Evolutionary conservation across 2,113 vertebrate genomes (phyloP), one percentile per base, ranked within the genome.

Genomic region (Notiomystis cincta): DNA sequence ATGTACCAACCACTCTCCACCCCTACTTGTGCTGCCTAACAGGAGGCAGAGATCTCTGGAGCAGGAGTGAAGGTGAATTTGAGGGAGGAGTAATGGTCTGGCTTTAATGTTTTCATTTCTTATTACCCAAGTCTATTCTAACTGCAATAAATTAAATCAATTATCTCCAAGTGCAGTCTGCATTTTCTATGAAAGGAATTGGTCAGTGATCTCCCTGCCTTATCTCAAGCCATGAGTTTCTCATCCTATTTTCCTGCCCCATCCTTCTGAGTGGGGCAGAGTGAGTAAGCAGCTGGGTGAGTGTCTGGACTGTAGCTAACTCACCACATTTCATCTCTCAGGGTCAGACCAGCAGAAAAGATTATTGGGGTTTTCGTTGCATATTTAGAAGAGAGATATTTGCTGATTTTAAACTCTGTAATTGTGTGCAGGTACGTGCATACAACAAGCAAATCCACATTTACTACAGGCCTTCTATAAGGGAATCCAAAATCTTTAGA

Each of bases 11-110:
- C 27, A 51, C 11, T 27, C 23, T 71, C 20, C 31, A 61, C 5
- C 7, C 10, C 10, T 2, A 6, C 5, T 28, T 51, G 44, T 27
- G 35, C 15, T 56, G 25, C 44, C 31, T 54, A 19, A 5, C 0
- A 1, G 5, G 10, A 71, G 9, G 19, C 6, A 73, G 30, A 54
- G 37, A 22, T 47, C 15, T 25, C 40, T 37, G 20, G 30, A 65
- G 27, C 0, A 8, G 75, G 54, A 83, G 5, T 23, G 24, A 89
- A 76, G 13, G 17, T 38, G 37, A 50, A 18, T 78, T 77, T 82
- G 53, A 48, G 10, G 8, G 5, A 30, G 9, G 15, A 42, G 10
- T 33, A 53, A 80, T 19, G 19, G 24, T 16, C 14, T 35, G 47
- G 27, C 21, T 75, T 70, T 47, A 42, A 48, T 33, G 12, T 37